Base-by-base conservation (phyloP, 2,113 vertebrate genomes). In the Rhadina sibilatrix region DNA sequence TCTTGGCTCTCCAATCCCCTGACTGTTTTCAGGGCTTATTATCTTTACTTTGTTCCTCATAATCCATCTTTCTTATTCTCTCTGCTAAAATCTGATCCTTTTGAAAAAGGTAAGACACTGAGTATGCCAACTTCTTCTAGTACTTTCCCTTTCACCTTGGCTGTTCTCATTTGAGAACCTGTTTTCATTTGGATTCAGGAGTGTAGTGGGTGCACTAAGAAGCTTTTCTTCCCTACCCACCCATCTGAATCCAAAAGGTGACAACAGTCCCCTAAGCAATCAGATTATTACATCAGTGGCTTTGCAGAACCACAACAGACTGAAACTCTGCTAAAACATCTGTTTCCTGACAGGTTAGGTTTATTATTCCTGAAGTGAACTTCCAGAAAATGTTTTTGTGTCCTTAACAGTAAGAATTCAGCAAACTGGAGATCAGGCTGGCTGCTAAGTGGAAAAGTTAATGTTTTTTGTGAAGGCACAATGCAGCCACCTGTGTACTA, bases 401-500 rank as follows among this genome's bases (percentile, higher is more conserved):
- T 72, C 83, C 78, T 64, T 72, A 89, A 35, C 40, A 64, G 56
- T 56, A 94, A 35, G 53, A 94, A 96, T 69, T 68, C 37, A 61
- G 31, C 28, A 69, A 69, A 27, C 40, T 78, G 56, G 52, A 87
- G 40, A 84, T 94, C 56, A 87, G 74, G 20, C 83, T 91, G 61
- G 65, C 65, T 79, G 61, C 38, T 83, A 75, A 94, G 50, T 68
- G 59, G 61, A 91, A 93, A 89, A 94, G 57, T 78, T 82, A n/a
- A 46, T 85, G 42, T 23, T 69, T 87, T 89, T 60, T 79, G 15
- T 79, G 54, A 91, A 89, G 70, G 40, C 78, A 76, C 57, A 79
- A 0, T 84, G 25, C 49, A 93, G 61, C 69, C 94, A 95, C 95
- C 89, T 95, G 94, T 65, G 61, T 91, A 68, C 57, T 93, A 80